Base-by-base conservation (phyloP, 1,140 invertebrate genomes). In the Campoletis sonorensis region DNA sequence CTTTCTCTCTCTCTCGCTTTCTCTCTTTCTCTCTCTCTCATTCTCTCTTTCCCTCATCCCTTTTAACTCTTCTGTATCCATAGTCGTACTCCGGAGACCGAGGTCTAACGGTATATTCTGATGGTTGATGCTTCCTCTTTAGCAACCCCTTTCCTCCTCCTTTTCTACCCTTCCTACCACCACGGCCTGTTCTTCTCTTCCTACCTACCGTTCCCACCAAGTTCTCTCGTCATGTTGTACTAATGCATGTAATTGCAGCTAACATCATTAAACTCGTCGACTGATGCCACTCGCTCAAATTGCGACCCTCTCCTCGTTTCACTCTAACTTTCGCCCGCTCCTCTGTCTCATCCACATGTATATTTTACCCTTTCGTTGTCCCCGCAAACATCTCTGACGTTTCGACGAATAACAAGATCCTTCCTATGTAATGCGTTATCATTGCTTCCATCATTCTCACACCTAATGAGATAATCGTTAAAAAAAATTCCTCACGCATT, bases 221-320 rank as follows among this genome's bases (percentile, higher is more conserved):
- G 64, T 26, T 70, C 71, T 82, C 71, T 78, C 58, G 76, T 49
- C 86, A 87, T 88, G 86, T 89, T 86, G 87, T 89, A 88, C 87
- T 89, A 91, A 91, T 90, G 88, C 89, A 91, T 89, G 87, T 91
- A 92, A 91, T 91, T 91, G 89, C 89, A 90, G 84, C 88, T 92
- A 91, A 92, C 89, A 86, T 90, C 87, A 91, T 92, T 91, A 91
- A 91, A 89, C 85, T 85, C 86, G 82, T 84, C 89, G 89, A 89
- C 89, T 89, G 88, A 90, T 90, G 86, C 85, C 83, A 90, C 88
- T 89, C 87, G 84, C 84, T 90, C 86, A 88, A 90, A 89, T 89
- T 88, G 82, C 88, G 83, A 85, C 70, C 26, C 45, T 77, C 54
- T 54, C 72, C 64, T 58, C 54, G 45, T 67, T 76, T 80, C 67